Conservation (phyloP, 2,888 invertebrate genomes). For the Ophion slaviceki region DNA sequence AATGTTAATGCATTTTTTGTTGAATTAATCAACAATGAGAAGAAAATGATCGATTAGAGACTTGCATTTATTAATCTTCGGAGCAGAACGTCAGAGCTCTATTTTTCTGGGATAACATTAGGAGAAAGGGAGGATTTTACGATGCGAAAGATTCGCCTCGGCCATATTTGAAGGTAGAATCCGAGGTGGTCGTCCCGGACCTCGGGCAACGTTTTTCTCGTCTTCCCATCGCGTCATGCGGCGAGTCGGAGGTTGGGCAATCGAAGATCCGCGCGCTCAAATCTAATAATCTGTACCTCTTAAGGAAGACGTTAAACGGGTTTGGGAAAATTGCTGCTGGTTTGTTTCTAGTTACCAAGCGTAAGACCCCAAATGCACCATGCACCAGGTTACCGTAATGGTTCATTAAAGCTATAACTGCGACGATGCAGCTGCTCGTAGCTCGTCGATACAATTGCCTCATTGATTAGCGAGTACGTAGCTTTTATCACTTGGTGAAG, state of each 20-base stretch:
- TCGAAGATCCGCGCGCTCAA: background rate
- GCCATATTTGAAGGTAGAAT: background rate
- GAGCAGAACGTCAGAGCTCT: background rate
- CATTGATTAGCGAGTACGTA: too few relatives aligned
- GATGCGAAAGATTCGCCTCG: background rate
- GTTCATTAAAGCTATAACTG: background rate
- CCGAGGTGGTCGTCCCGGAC: constrained; percentile 20
- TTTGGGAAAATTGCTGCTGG: background rate
- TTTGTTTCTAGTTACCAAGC: background rate
- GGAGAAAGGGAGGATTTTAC: background rate
- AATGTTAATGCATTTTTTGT: background rate
- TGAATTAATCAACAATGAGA: background rate
- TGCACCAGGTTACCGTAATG: background rate
- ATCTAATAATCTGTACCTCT: background rate
- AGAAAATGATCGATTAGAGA: background rate
- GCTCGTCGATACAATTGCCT: background rate
- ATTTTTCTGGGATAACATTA: background rate
- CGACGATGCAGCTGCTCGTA: background rate
- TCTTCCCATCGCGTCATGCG: constrained; percentile 6
- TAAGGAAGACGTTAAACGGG: background rate
- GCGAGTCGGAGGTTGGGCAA: background rate
- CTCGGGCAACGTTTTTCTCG: constrained; percentile 48
- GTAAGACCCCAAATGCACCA: background rate
- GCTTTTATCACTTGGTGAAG: background rate
- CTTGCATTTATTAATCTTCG: background rate